A percentile compares a stretch with the other conserved stretches of the same genome.
phyloP scores from a whole-genome alignment of 2,888 invertebrate species.

The Metalampra italica region DNA sequence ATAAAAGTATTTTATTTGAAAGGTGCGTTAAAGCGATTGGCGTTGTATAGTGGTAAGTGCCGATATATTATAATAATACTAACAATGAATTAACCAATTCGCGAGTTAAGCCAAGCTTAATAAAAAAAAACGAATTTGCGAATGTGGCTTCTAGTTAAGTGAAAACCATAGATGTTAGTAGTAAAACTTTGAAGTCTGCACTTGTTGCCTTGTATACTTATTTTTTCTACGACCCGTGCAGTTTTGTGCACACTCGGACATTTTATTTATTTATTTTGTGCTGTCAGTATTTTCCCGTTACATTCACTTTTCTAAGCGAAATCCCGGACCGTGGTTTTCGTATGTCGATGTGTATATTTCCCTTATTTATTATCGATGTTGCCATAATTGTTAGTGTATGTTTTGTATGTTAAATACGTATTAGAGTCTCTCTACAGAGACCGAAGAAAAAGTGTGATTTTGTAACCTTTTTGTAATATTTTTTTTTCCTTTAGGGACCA shows the following conservation, averaged over 20 bases:
- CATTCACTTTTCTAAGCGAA: constrained; percentile 28
- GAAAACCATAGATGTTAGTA: constrained; percentile 64
- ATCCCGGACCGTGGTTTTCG: constrained; percentile 30
- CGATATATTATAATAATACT: constrained; percentile 56
- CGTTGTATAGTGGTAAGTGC: constrained; percentile 36
- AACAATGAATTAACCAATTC: constrained; percentile 68
- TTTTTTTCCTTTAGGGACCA: constrained; percentile 73
- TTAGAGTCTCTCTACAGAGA: constrained; percentile 59
- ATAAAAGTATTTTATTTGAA: constrained; percentile 13
- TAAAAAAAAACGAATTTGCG: constrained; percentile 56
- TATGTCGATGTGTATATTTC: constrained; percentile 64
- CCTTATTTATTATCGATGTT: constrained; percentile 76
- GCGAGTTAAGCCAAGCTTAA: constrained; percentile 74
- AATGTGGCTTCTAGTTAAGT: constrained; percentile 68
- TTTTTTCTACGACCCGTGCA: constrained; percentile 66
- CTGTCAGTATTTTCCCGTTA: constrained; percentile 53
- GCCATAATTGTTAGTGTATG: constrained; percentile 78
- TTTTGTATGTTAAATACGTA: constrained; percentile 71
- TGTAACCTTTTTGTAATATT: constrained; percentile 60
- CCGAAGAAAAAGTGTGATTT: constrained; percentile 63
- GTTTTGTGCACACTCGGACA: constrained; percentile 49
- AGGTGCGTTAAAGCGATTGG: constrained; percentile 38
- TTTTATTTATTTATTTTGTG: constrained; percentile 64
- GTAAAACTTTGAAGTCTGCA: constrained; percentile 76
- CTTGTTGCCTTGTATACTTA: constrained; percentile 75